Evolutionary conservation across 2,888 invertebrate genomes (phyloP), one percentile per base, ranked within the genome.

Genomic region (Erannis defoliaria): DNA sequence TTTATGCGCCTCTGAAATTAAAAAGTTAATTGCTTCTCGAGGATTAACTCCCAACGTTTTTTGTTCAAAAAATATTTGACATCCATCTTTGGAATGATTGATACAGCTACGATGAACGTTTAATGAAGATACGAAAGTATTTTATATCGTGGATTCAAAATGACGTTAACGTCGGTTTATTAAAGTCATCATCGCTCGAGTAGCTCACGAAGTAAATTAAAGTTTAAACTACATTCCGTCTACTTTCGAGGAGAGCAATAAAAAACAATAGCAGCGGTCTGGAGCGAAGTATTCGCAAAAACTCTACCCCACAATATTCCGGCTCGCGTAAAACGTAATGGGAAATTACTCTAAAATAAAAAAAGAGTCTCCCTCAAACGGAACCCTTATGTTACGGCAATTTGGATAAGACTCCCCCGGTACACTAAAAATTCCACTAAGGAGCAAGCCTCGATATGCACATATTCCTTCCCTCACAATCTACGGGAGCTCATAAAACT

Each of bases 321-420:
- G 67, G 64, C 81, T 87, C 89, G 86, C 88, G 88, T 86, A 89
- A 86, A 86, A 86, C 84, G 89, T 88, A 89, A 89, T 89, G 86
- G 86, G 85, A 89, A 89, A 89, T 89, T 89, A 89, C 89, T 89
- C 83, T 89, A 89, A 89, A 89, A 89, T 88, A 88, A 88, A 89
- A 88, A 81, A 88, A 86, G 62, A 82, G 78, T 75, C 82, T 82
- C 85, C 86, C 86, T 79, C 79, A 67, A 76, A 74, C 73, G 77
- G 81, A 81, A 83, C 86, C 89, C 88, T 82, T 81, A 85, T 81
- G 88, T 87, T 85, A 82, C 88, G 86, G 86, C 86, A 88, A 89
- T 89, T 89, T 88, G 88, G 87, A 83, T 88, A 87, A 87, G 82
- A 82, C 84, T 85, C 88, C 86, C 88, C 77, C 77, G 80, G 77